Conservation (phyloP, 2,888 invertebrate species). For the Diachrysia chrysitis region DNA sequence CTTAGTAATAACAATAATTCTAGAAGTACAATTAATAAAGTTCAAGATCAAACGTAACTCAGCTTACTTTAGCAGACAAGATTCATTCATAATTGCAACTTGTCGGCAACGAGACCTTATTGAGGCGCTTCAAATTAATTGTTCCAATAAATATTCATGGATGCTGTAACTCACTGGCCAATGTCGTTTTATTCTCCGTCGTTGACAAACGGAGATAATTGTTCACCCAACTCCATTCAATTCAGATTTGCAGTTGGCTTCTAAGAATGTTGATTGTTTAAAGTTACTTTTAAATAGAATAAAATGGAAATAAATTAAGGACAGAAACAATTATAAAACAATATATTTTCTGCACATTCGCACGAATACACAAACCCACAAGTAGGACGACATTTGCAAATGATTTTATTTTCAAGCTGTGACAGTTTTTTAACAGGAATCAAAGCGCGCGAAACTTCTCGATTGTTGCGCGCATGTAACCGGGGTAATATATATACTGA, state of each 20-base stretch:
- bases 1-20: constrained; percentile 21
- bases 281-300: background rate
- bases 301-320: background rate
- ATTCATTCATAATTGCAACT: constrained; percentile 56
- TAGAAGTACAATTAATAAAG: constrained; percentile 49
- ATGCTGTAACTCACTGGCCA: constrained; percentile 40
- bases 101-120: constrained; percentile 42
- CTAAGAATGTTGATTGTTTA: background rate
- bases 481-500: no score
- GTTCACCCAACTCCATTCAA: background rate
- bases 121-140: constrained; percentile 51
- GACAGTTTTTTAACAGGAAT: no score
- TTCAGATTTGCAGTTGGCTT: constrained; percentile 2
- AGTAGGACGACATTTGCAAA: no score
- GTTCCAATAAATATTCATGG: constrained; percentile 62
- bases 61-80: constrained; percentile 24
- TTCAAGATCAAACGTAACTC: constrained; percentile 58
- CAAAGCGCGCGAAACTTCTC: no score
- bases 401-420: no score
- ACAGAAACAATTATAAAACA: no score
- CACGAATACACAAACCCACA: no score
- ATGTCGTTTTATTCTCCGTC: constrained; percentile 46
- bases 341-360: no score
- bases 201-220: background rate
- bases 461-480: no score